These are phyloP conservation scores for Mus caroli DNA, from an alignment of 2,797 vertebrate genomes.

Conservation along the genomic window DNA sequence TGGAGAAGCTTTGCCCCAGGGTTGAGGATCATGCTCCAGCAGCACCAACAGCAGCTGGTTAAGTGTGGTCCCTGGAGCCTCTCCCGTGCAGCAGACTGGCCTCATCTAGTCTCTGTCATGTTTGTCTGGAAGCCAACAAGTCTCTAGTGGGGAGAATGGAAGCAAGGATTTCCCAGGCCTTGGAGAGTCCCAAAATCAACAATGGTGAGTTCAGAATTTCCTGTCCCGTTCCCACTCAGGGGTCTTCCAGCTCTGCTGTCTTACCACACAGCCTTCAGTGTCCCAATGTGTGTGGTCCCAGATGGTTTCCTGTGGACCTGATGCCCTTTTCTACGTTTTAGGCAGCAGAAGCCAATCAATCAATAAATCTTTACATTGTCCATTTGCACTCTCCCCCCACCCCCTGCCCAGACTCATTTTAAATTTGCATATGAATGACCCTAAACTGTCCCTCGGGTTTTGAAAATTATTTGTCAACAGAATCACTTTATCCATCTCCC, in stretches of 20 bases:
- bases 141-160: not conserved
- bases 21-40: not conserved
- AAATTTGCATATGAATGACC: not conserved
- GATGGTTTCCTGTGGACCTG: not conserved
- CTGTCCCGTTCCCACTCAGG: not conserved
- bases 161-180: constrained; percentile 43
- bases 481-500: not conserved
- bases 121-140: not conserved
- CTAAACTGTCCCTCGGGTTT: not conserved
- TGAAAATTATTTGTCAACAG: not conserved
- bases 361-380: not conserved
- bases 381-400: not conserved
- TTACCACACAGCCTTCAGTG: not conserved
- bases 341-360: not conserved
- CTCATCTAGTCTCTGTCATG: not conserved
- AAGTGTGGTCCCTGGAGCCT: not conserved
- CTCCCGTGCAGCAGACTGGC: not conserved
- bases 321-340: constrained; percentile 35
- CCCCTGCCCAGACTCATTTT: not conserved
- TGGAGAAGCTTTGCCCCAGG: not conserved
- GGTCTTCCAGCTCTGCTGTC: not conserved
- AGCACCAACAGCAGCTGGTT: rapidly evolving
- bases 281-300: no score
- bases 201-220: constrained; percentile 25
- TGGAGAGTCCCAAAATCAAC: not conserved